These are phyloP conservation scores for Euura lappo DNA, from an alignment of 1,140 invertebrate genomes.

Conservation along the genomic window DNA sequence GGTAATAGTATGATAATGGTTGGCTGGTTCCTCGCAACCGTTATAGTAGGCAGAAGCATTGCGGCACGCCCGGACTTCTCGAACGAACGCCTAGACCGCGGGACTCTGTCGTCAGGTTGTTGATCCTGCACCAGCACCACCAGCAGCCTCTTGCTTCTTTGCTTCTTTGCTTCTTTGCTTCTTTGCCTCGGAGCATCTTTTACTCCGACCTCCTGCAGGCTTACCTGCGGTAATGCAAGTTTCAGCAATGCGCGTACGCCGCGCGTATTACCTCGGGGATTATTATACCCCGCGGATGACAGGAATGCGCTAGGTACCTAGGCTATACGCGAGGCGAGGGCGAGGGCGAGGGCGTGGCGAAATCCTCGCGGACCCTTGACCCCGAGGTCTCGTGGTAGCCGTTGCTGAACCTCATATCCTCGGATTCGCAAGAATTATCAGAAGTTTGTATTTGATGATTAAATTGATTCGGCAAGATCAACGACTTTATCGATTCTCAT, in stretches of 20 bases:
- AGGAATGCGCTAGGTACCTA: not conserved
- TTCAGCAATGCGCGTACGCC: too few species aligned
- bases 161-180: not conserved
- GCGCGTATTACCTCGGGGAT: not conserved
- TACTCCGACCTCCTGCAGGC: too few species aligned
- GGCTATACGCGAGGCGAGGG: conserved; percentile 20
- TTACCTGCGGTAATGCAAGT: too few species aligned
- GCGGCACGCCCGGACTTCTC: not conserved
- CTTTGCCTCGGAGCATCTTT: too few species aligned
- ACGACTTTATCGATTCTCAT: too few species aligned
- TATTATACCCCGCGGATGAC: not conserved
- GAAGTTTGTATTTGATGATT: too few species aligned
- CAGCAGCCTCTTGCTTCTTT: not conserved
- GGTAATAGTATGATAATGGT: not conserved
- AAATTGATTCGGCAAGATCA: too few species aligned
- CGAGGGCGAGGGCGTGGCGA: conserved; percentile 7
- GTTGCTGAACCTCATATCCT: too few species aligned
- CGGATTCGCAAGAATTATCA: too few species aligned
- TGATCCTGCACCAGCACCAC: not conserved
- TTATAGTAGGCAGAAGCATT: not conserved
- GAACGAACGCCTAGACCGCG: not conserved
- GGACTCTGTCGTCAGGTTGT: conserved; percentile 6
- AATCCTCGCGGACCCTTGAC: too few species aligned
- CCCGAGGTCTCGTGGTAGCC: too few species aligned
- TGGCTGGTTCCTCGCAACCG: not conserved